These are phyloP conservation scores for Eupithecia exiguata DNA, from an alignment of 2,888 invertebrate genomes.

Conservation along the genomic window DNA sequence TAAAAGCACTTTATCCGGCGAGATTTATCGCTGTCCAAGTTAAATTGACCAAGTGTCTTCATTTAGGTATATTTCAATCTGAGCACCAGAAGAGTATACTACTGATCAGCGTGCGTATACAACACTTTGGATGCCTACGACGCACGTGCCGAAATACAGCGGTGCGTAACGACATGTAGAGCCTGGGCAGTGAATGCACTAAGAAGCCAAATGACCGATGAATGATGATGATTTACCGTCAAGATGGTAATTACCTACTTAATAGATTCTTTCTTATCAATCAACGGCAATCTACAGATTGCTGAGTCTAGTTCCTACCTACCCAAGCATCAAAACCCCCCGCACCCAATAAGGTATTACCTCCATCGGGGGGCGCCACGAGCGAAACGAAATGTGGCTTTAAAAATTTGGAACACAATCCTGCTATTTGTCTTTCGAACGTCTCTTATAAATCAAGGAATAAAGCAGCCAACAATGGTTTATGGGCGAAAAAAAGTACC, in stretches of 20 bases:
- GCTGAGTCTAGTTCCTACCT: constrained; percentile 38
- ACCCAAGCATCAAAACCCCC: constrained; percentile 62
- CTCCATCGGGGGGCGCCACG: constrained; percentile 71
- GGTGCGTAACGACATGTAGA: not conserved
- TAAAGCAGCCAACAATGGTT: constrained; percentile 86
- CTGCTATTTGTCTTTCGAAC: constrained; percentile 90
- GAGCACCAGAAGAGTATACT: not conserved
- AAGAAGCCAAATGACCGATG: no score
- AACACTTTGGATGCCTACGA: not conserved
- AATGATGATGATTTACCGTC: no score
- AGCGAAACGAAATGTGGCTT: constrained; percentile 89
- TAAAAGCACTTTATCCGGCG: not conserved
- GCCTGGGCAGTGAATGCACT: not conserved
- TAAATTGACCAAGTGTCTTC: not conserved
- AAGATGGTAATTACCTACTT: not conserved
- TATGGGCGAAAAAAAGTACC: constrained; percentile 83
- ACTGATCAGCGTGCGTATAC: not conserved
- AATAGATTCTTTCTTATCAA: not conserved
- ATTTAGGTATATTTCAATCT: not conserved
- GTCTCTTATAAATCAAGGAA: constrained; percentile 88
- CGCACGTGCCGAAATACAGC: not conserved
- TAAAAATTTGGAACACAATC: constrained; percentile 92
- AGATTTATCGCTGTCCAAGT: not conserved
- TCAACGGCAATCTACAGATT: not conserved
- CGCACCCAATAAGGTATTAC: constrained; percentile 65